These are phyloP conservation scores for Cephus rjabovi DNA, from an alignment of 2,888 invertebrate genomes.

Conservation along the genomic window DNA sequence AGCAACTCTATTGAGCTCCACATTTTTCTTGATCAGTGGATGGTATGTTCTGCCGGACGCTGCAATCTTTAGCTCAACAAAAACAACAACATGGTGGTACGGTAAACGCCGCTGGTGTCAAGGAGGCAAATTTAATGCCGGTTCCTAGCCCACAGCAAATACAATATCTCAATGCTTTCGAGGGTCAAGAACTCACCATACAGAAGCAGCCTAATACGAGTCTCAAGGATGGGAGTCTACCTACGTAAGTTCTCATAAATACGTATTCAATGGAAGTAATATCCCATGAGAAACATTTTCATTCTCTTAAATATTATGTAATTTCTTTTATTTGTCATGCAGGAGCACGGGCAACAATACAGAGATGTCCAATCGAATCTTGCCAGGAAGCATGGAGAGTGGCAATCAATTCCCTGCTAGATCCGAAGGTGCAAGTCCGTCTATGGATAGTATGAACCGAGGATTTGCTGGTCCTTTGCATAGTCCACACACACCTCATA, in stretches of 20 bases:
- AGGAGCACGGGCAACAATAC: slow-evolving; percentile 50
- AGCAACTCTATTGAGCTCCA: slow-evolving; percentile 11
- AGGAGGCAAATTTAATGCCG: slow-evolving; percentile 93
- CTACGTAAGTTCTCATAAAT: slow-evolving; percentile 74
- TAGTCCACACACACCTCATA: slow-evolving; percentile 64
- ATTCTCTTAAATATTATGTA: not conserved
- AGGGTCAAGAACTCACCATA: slow-evolving; percentile 96
- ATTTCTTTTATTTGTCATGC: slow-evolving; percentile 26
- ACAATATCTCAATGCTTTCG: slow-evolving; percentile 94
- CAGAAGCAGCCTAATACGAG: slow-evolving; percentile 96
- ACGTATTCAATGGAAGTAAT: not conserved
- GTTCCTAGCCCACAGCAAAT: slow-evolving; percentile 97
- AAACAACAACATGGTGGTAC: slow-evolving; percentile 67
- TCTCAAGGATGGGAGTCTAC: slow-evolving; percentile 80
- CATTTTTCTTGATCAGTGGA: slow-evolving; percentile 66
- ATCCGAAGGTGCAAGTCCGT: slow-evolving; percentile 61
- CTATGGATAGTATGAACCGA: slow-evolving; percentile 61
- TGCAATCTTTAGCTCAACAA: slow-evolving; percentile 74
- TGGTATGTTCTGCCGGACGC: slow-evolving; percentile 74
- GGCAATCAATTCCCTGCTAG: slow-evolving; percentile 56
- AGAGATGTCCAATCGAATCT: slow-evolving; percentile 58
- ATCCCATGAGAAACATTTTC: not conserved
- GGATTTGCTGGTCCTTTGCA: slow-evolving; percentile 61
- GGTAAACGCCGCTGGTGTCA: slow-evolving; percentile 67
- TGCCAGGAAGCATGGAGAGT: slow-evolving; percentile 52